Evolutionary conservation across 2,113 vertebrate genomes (phyloP).

Genomic region (Nycticebus coucang): DNA sequence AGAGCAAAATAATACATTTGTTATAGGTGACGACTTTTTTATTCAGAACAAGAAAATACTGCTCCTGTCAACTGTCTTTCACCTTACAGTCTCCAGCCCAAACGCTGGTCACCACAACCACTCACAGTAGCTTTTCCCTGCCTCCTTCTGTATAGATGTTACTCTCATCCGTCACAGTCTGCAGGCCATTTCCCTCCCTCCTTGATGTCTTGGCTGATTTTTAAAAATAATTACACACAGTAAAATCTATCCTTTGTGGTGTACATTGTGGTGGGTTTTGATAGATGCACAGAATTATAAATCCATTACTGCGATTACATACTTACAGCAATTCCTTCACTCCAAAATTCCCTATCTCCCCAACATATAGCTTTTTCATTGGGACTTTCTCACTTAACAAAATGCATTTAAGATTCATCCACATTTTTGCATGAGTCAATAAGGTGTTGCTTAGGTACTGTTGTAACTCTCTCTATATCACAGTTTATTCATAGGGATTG

Average conservation of each 20-base stretch:
- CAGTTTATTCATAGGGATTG: neutral
- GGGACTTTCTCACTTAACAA: neutral
- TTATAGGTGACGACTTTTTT: neutral
- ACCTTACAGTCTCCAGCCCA: neutral
- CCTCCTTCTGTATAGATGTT: neutral
- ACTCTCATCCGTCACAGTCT: constrained; percentile 52
- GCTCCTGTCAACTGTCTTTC: neutral
- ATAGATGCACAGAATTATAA: neutral
- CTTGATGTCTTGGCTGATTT: neutral
- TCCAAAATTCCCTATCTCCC: neutral
- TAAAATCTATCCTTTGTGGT: constrained; percentile 9
- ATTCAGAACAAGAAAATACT: neutral
- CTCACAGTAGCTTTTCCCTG: neutral
- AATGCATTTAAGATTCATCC: neutral
- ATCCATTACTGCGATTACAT: neutral
- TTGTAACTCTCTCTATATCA: neutral
- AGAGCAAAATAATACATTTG: neutral
- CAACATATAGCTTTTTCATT: neutral
- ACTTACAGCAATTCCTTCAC: neutral
- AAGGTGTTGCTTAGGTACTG: neutral
- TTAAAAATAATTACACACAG: neutral
- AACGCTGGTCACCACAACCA: neutral
- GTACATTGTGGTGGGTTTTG: neutral
- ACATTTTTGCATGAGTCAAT: neutral
- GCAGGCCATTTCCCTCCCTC: neutral